Conservation (phyloP, 2,797 vertebrate species). For the Tokudaia tokunoshimensis region DNA sequence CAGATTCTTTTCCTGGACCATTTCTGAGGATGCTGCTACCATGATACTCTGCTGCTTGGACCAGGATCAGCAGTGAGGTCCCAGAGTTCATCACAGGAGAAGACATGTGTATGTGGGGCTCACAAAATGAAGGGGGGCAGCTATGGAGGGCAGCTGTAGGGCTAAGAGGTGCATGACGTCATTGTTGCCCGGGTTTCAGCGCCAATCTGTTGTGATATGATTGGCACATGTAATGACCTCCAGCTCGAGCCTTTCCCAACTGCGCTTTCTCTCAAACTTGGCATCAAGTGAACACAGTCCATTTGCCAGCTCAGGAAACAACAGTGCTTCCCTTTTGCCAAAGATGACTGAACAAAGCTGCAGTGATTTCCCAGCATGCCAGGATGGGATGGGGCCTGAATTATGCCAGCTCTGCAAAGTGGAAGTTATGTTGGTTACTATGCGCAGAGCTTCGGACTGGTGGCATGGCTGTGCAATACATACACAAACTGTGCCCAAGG, state of each 20-base stretch:
- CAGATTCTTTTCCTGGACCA: neutral
- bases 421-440: neutral
- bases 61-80: neutral
- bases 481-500: neutral
- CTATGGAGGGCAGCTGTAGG: neutral
- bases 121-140: neutral
- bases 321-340: neutral
- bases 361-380: neutral
- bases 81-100: neutral
- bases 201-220: neutral
- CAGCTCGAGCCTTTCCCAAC: neutral
- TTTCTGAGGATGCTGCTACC: neutral
- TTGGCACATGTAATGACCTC: neutral
- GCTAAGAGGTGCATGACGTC: neutral
- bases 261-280: neutral
- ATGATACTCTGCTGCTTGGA: neutral
- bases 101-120: rapidly evolving
- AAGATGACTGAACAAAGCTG: neutral
- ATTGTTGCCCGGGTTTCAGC: neutral
- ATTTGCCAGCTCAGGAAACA: neutral
- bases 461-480: neutral
- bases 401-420: neutral
- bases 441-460: neutral
- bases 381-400: neutral
- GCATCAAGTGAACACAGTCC: neutral